These are phyloP conservation scores for Microcebus jonahi DNA, from an alignment of 2,113 vertebrate species.

Conservation along the genomic window DNA sequence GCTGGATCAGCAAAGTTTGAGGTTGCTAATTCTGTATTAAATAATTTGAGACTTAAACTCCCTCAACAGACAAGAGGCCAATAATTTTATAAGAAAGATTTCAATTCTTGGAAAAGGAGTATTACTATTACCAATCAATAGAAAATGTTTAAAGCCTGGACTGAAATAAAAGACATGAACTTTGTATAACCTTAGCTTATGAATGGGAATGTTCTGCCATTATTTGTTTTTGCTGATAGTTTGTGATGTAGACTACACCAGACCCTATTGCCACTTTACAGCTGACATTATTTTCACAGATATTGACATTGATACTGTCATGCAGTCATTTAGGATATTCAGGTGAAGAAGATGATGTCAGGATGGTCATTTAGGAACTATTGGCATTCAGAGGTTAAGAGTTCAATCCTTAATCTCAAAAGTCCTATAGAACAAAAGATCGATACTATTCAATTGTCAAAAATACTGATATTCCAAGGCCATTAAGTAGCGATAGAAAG, in stretches of 20 bases:
- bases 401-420: constrained; percentile 40
- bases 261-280: neutral
- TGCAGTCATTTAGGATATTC: neutral
- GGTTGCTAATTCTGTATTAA: constrained; percentile 63
- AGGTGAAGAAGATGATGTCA: neutral
- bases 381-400: neutral
- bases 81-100: constrained; percentile 36
- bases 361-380: neutral
- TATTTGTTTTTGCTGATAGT: neutral
- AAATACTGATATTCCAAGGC: constrained; percentile 1
- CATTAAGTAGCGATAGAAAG: constrained; percentile 67
- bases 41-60: constrained; percentile 39
- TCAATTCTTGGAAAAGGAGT: neutral
- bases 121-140: neutral
- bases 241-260: neutral
- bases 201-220: neutral
- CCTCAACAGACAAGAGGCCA: neutral
- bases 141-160: neutral
- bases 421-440: neutral
- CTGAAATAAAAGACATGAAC: neutral
- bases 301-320: neutral
- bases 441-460: constrained; percentile 48
- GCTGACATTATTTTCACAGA: neutral
- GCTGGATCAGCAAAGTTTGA: constrained; percentile 55
- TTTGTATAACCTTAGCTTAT: neutral